These are phyloP conservation scores for Cephus sareptanus DNA, from an alignment of 2,888 invertebrate genomes.

Conservation along the genomic window DNA sequence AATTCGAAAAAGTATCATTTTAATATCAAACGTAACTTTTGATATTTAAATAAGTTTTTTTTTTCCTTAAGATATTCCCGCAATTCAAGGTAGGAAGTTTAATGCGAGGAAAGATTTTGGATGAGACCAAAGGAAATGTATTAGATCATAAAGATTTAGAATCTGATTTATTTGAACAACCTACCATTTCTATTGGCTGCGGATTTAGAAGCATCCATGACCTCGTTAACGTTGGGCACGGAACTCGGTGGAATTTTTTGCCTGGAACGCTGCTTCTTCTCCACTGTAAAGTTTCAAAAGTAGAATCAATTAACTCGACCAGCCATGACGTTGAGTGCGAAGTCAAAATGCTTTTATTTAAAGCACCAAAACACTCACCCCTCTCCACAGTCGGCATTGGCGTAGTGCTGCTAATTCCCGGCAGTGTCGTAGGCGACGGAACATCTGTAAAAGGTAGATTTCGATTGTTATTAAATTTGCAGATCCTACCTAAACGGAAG, in stretches of 20 bases:
- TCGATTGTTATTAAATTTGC: background rate
- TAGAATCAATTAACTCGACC: background rate
- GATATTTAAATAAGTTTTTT: background rate
- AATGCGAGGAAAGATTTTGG: no score
- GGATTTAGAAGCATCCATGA: constrained; percentile 52
- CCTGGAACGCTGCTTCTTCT: constrained; percentile 47
- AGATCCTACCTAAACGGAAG: background rate
- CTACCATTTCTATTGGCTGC: constrained; percentile 47
- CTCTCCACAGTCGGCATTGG: constrained; percentile 39
- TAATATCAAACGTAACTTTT: background rate
- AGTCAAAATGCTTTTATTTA: background rate
- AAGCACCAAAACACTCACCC: constrained; percentile 36
- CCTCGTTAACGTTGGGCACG: constrained; percentile 48
- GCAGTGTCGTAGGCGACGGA: constrained; percentile 51
- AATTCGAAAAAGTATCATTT: constrained; percentile 6
- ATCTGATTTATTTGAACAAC: background rate
- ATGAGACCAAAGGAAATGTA: background rate
- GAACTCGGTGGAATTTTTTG: constrained; percentile 47
- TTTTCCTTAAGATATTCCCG: no score
- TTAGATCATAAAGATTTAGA: background rate
- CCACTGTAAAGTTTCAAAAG: constrained; percentile 37
- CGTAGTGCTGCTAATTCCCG: constrained; percentile 41
- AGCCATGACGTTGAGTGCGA: background rate
- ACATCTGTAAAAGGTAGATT: constrained; percentile 43
- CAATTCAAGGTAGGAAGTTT: no score